These are phyloP conservation scores for Cercopithecus petaurista DNA, from an alignment of 2,797 vertebrate species.

Conservation along the genomic window DNA sequence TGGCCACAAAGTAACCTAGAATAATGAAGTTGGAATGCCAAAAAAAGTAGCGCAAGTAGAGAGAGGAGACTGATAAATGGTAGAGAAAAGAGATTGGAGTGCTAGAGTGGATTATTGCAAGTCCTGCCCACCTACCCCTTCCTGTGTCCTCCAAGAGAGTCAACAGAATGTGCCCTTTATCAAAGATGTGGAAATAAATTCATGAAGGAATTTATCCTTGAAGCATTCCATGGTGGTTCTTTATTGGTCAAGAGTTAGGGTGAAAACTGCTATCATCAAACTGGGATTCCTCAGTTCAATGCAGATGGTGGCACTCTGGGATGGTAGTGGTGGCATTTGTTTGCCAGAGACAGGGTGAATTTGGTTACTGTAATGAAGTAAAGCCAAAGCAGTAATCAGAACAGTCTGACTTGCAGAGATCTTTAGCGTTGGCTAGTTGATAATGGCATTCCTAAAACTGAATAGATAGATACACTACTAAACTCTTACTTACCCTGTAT, in stretches of 20 bases:
- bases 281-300: neutral
- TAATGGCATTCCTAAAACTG: neutral
- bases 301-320: neutral
- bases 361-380: neutral
- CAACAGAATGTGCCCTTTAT: neutral
- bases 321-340: neutral
- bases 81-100: neutral
- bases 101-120: neutral
- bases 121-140: neutral
- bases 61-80: neutral
- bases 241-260: neutral
- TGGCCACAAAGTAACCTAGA: neutral
- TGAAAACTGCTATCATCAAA: neutral
- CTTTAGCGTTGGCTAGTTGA: neutral
- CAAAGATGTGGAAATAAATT: neutral
- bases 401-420: neutral
- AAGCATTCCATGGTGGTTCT: neutral
- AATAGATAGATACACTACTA: neutral
- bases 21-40: neutral
- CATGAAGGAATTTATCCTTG: neutral
- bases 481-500: neutral
- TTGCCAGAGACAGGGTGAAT: neutral
- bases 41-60: neutral
- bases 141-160: neutral
- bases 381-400: neutral